Evolutionary conservation across 1,140 invertebrate genomes (phyloP), one percentile per base, ranked within the genome.

Genomic region (Pantala flavescens): DNA sequence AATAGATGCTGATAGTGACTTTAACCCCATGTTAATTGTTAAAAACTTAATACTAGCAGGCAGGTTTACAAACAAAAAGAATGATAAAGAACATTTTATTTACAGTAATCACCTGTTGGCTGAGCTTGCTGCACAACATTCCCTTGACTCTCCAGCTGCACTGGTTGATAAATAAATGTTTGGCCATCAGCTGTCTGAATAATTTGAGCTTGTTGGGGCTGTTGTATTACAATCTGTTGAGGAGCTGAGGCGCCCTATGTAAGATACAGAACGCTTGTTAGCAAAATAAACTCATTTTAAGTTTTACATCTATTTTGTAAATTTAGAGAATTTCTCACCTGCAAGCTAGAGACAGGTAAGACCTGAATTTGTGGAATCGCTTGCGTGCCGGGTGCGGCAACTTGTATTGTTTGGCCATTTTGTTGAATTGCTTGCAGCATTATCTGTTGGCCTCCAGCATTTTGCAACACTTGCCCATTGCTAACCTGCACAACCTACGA

Each of bases 111-210:
- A 89, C 87, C 85, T 79, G 88, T 88, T 3, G 87, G 86, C 79
- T 89, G 87, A 10, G 87, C 80, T 75, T 89, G 86, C 75, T 89
- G 86, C 42, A 85, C 79, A 28, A 82, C 76, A 43, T 77, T 79
- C 72, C 86, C 83, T 80, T 86, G 85, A 71, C 85, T 85, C 73
- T 87, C 87, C 21, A 89, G 80, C 71, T 86, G 84, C n/a, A 90
- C 86, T 1, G 93, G 93, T 81, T 96, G 93, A 81, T 95, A 97
- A 75, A 96, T 90, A 77, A 93, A 92, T 0, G 94, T 95, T 82
- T 97, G 95, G n/a, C 95, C 95, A 85, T 97, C 95, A 0, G 92
- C 86, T 12, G 94, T 94, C 82, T 97, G 95, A 43, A 98, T 88
- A 24, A 98, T 88, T 76, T 89, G 89, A 73, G 91, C 89, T 75